Base-by-base conservation (phyloP, 2,797 vertebrate genomes). In the Oceanodroma leucorhoa region DNA sequence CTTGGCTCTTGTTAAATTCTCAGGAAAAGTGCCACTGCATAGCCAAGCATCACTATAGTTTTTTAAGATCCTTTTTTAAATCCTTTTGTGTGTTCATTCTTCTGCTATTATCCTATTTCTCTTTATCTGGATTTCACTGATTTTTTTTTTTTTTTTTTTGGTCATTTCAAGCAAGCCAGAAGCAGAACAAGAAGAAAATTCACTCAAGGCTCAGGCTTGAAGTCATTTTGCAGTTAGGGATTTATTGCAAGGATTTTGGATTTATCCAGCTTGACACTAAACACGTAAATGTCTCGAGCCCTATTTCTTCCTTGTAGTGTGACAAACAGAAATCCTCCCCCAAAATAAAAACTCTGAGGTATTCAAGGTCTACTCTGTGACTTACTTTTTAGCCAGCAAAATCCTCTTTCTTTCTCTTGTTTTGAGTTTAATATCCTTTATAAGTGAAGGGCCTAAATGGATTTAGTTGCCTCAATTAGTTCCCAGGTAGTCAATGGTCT, bases 181-280 rank as follows among this genome's bases (percentile, higher is more conserved):
- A 76, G 26, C 48, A 78, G 61, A 82, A 78, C 41, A 93, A 89
- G 65, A 94, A 73, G 8, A 76, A 93, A 83, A 93, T 71, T 87
- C 67, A 60, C 32, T 94, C 41, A 85, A 53, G n/a, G 46, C 62
- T 93, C 46, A 73, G n/a, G n/a, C 70, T 80, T 83, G 60, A 94
- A 94, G 50, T 85, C 26, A 73, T 94, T 94, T 93, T 89, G 29
- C 50, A 83, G 67, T 75, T 83, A 91, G 53, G 55, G 71, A 93
- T 95, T 94, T 96, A 46, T 64, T 73, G 38, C 20, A 85, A 83
- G 61, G 38, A 46, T 78, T 92, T 92, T 64, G 57, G 55, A 67
- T 87, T 95, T 93, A 91, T 92, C 57, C 92, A 43, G 36, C 64
- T 73, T 89, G 75, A 92, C 64, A 40, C 73, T 67, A 77, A 80